These are phyloP conservation scores for Stomorhina lunata DNA, from an alignment of 2,888 invertebrate species.

Conservation along the genomic window DNA sequence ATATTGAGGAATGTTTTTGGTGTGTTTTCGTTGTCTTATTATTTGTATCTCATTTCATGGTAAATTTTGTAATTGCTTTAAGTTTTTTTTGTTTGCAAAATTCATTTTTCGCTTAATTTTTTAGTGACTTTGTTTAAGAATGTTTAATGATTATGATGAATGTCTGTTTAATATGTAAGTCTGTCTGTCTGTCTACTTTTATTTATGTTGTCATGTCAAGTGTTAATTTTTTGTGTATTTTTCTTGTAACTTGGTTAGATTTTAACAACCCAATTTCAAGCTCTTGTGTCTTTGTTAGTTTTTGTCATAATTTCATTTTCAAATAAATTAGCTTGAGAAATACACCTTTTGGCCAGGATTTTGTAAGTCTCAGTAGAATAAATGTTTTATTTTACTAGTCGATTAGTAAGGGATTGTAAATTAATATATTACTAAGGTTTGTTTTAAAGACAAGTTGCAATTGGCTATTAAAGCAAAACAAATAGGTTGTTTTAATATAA, in stretches of 20 bases:
- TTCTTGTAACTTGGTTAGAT: slow-evolving; percentile 28
- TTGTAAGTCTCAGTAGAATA: too few species aligned
- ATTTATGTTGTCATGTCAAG: slow-evolving; percentile 51
- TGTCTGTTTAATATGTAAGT: not conserved
- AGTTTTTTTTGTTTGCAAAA: not conserved
- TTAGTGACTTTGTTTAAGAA: slow-evolving; percentile 37
- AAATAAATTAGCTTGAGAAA: slow-evolving; percentile 37
- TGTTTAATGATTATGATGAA: slow-evolving; percentile 41
- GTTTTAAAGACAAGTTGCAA: too few species aligned
- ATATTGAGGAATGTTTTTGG: slow-evolving; percentile 43
- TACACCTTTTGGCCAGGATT: not conserved
- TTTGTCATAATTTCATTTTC: not conserved
- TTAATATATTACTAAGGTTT: too few species aligned
- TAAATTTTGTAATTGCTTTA: slow-evolving; percentile 50
- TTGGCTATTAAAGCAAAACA: too few species aligned
- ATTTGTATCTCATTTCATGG: slow-evolving; percentile 47
- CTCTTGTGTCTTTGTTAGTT: slow-evolving; percentile 28
- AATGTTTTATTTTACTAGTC: too few species aligned
- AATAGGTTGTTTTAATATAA: too few species aligned
- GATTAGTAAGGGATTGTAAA: too few species aligned
- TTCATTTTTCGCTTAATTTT: slow-evolving; percentile 18
- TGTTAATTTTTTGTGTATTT: slow-evolving; percentile 39
- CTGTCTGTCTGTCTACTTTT: too few species aligned
- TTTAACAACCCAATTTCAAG: slow-evolving; percentile 38
- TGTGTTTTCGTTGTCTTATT: slow-evolving; percentile 8